Conservation (phyloP, 2,797 vertebrate species). For the Artibeus jamaicensis region DNA sequence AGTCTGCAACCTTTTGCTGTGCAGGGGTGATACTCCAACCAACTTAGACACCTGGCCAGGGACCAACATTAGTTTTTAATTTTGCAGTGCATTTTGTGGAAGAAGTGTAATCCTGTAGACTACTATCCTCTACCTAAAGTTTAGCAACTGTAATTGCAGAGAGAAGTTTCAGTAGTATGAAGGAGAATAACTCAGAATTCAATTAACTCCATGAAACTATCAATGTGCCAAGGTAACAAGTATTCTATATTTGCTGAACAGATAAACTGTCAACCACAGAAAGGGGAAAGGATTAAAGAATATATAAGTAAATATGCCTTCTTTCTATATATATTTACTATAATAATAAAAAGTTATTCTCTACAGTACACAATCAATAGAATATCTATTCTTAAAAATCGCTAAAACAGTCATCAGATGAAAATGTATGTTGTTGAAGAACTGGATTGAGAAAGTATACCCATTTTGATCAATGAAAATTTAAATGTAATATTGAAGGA, state of each 20-base stretch:
- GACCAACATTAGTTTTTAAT: background rate
- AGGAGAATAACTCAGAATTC: constrained; percentile 25
- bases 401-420: background rate
- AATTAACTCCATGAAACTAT: constrained; percentile 25
- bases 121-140: background rate
- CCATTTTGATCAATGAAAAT: constrained; percentile 29
- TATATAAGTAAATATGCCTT: background rate
- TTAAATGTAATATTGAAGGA: constrained; percentile 33
- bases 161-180: background rate
- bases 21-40: background rate
- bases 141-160: background rate
- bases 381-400: constrained; percentile 6
- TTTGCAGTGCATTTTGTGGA: background rate
- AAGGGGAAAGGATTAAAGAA: background rate
- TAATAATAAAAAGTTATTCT: constrained; percentile 22
- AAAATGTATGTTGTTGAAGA: constrained; percentile 38
- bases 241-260: constrained; percentile 8
- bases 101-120: background rate
- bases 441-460: background rate
- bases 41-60: background rate
- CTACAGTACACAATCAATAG: background rate
- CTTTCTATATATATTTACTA: background rate
- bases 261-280: background rate
- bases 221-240: background rate
- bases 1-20: background rate